Evolutionary conservation across 2,113 vertebrate species (phyloP).

Genomic region (Hipposideros armiger): DNA sequence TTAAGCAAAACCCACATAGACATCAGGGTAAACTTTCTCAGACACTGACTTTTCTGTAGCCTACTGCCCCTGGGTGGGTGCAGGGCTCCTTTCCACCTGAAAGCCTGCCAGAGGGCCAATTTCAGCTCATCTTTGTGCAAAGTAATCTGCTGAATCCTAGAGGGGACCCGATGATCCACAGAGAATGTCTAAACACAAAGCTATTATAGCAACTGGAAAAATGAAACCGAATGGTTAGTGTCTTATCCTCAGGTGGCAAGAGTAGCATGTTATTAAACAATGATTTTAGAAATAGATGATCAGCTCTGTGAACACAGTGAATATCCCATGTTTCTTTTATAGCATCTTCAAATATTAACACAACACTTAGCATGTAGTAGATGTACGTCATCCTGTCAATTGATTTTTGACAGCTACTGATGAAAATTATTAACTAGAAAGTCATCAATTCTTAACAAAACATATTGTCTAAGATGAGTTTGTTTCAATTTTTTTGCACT

Average conservation of each 20-base stretch:
- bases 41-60: background rate
- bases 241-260: background rate
- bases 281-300: slow-evolving; percentile 3
- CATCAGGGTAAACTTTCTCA: background rate
- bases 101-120: background rate
- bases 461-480: background rate
- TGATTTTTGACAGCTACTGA: slow-evolving; percentile 1
- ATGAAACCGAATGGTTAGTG: background rate
- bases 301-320: background rate
- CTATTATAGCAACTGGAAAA: background rate
- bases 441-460: background rate
- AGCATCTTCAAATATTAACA: background rate
- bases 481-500: background rate
- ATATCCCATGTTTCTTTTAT: background rate
- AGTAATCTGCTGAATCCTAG: background rate
- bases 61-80: background rate
- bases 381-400: background rate
- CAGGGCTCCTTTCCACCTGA: background rate
- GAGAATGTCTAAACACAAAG: background rate
- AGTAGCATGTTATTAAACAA: background rate
- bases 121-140: background rate
- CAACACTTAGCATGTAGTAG: background rate
- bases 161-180: background rate
- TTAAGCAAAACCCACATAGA: background rate
- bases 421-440: slow-evolving; percentile 21